Base-by-base conservation (phyloP, 2,797 vertebrate species). In the Gallinago solitaria region DNA sequence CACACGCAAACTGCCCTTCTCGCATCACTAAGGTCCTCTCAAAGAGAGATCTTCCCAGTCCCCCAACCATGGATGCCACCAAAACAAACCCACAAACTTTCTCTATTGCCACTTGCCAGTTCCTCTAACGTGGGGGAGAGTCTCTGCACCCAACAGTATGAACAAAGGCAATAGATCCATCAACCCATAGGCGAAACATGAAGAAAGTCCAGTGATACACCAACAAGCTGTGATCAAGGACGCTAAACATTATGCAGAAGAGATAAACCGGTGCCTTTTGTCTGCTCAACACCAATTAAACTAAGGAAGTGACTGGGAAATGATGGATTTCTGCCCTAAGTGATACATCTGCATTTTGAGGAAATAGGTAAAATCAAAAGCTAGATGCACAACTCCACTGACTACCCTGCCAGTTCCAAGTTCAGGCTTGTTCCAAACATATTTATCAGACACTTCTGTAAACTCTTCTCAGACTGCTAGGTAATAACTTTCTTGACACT, bases 391-490 rank as follows among this genome's bases (percentile, higher is more conserved):
- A 93, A 57, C 56, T 76, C 94, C 17, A 0, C n/a, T 64, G 63
- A 43, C 56, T 96, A 71, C 71, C 61, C 85, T 75, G 83, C 75
- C 95, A 87, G 50, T 71, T 97, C 92, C 78, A 96, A 96, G 96
- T 96, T 95, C 43, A 47, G 95, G 75, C 96, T 97, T 97, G 96
- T 94, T 97, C 59, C 79, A 95, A 95, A 96, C 78, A 30, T 93
- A 97, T 94, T 94, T 94, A 97, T 95, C 77, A 97, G 95, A 94
- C 67, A 60, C 48, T 93, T 98, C 85, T 89, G 89, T 82, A 95
- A 95, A 90, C 82, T 95, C 45, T 89, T 93, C 87, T 97, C 87
- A 91, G 73, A 89, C 90, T 97, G 83, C 75, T 94, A 91, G 33
- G 74, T 93, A 95, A 87, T 97, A 96, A 96, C 92, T 95, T 97